A percentile compares a stretch with the other conserved stretches of the same genome.
Evolutionary conservation across 2,888 invertebrate species (phyloP).

Genomic region (Phoronis australis): DNA sequence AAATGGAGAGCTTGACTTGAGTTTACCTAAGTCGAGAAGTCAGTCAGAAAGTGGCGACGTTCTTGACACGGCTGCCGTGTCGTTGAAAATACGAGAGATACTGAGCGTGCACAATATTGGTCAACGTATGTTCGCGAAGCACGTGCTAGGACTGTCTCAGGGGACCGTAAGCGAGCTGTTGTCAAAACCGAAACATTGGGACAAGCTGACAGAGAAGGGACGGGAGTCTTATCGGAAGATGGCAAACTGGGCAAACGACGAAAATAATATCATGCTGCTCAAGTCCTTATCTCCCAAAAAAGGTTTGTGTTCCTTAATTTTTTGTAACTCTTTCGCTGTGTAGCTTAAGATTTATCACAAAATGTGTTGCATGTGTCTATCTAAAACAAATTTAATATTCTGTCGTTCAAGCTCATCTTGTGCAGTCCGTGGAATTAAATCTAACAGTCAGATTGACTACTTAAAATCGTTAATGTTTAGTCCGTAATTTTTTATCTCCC

Average conservation of each 20-base stretch:
- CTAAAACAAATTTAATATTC: too few species aligned
- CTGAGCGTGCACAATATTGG: constrained; percentile 97
- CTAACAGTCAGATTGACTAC: too few species aligned
- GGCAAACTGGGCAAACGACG: constrained; percentile 99
- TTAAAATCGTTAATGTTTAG: too few species aligned
- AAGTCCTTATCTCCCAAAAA: constrained; percentile 79
- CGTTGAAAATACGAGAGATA: constrained; percentile 85
- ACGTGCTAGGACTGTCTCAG: constrained; percentile 88
- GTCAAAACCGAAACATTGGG: constrained; percentile 99
- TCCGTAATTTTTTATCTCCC: too few species aligned
- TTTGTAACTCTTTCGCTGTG: too few species aligned
- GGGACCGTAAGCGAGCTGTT: constrained; percentile 97
- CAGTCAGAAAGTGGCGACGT: constrained; percentile 68
- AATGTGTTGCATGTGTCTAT: too few species aligned
- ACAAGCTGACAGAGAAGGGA: constrained; percentile 98
- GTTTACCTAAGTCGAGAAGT: too few species aligned
- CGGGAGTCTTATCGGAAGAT: constrained; percentile 98
- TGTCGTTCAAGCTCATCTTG: too few species aligned
- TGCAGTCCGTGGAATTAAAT: too few species aligned
- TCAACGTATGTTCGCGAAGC: constrained; percentile 96
- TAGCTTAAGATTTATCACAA: too few species aligned
- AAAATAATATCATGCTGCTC: constrained; percentile 91
- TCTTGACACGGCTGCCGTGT: constrained; percentile 87
- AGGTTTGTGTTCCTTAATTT: too few species aligned
- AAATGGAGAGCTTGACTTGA: too few species aligned